These are phyloP conservation scores for Phlogophora meticulosa DNA, from an alignment of 2,888 invertebrate species.

Conservation along the genomic window DNA sequence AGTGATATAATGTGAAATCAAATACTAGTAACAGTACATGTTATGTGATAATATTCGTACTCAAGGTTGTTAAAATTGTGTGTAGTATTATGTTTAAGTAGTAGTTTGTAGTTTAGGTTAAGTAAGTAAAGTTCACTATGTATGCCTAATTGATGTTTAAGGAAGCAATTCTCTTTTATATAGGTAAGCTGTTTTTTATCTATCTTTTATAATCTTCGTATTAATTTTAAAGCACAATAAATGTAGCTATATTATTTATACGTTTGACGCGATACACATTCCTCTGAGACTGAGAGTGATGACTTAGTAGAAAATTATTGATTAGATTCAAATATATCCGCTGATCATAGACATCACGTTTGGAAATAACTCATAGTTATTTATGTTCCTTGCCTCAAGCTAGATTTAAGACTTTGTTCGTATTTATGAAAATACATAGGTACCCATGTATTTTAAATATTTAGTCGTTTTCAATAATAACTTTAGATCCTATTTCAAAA, in stretches of 20 bases:
- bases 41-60: constrained; percentile 73
- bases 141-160: neutral
- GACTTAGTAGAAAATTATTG: neutral
- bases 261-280: neutral
- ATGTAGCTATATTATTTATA: neutral
- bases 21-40: constrained; percentile 57
- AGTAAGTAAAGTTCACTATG: neutral
- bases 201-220: neutral
- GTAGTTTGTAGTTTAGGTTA: too few species aligned
- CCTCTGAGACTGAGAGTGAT: neutral
- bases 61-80: constrained; percentile 74
- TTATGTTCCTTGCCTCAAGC: constrained; percentile 33
- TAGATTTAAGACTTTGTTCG: constrained; percentile 14
- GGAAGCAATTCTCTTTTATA: constrained; percentile 1
- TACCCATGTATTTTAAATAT: neutral
- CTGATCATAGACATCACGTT: neutral
- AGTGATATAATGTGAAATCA: constrained; percentile 33
- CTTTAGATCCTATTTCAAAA: too few species aligned
- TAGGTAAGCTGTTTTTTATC: neutral
- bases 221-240: neutral
- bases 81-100: constrained; percentile 36
- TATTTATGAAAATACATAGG: constrained; percentile 25
- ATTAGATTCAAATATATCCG: constrained; percentile 2
- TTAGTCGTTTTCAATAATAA: neutral
- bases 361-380: constrained; percentile 16